These are phyloP conservation scores for Molorchus minor DNA, from an alignment of 2,888 invertebrate species.

Conservation along the genomic window DNA sequence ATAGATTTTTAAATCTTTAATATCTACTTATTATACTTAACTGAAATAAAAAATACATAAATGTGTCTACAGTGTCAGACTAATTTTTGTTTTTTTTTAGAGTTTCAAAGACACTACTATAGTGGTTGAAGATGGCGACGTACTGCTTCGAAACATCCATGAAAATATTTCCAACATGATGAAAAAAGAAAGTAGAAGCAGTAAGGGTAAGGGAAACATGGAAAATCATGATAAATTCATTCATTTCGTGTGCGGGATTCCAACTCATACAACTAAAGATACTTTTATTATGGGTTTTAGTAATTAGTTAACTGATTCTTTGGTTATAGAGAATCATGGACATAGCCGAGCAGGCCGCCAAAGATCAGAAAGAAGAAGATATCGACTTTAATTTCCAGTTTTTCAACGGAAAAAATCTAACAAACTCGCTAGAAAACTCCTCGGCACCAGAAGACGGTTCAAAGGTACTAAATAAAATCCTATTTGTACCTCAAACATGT, in stretches of 20 bases:
- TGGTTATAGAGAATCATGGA: slow-evolving; percentile 83
- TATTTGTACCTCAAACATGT: neutral
- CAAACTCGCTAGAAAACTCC: slow-evolving; percentile 63
- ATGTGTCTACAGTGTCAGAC: neutral
- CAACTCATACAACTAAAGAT: no score
- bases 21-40: neutral
- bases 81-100: slow-evolving; percentile 59
- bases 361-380: slow-evolving; percentile 67
- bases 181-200: slow-evolving; percentile 86
- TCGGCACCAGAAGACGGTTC: slow-evolving; percentile 37
- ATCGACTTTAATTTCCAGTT: slow-evolving; percentile 71
- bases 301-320: no score
- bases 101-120: slow-evolving; percentile 82
- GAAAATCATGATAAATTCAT: no score
- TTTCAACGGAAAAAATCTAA: slow-evolving; percentile 76
- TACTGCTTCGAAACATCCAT: slow-evolving; percentile 83
- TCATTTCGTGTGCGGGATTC: no score
- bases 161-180: slow-evolving; percentile 88
- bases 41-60: neutral
- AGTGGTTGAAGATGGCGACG: slow-evolving; percentile 78
- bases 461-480: slow-evolving; percentile 22
- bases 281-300: no score
- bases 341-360: slow-evolving; percentile 84
- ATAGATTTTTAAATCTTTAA: no score
- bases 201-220: slow-evolving; percentile 80